phyloP scores from a whole-genome alignment of 2,113 vertebrate genomes.

The Gymnarchus niloticus region DNA sequence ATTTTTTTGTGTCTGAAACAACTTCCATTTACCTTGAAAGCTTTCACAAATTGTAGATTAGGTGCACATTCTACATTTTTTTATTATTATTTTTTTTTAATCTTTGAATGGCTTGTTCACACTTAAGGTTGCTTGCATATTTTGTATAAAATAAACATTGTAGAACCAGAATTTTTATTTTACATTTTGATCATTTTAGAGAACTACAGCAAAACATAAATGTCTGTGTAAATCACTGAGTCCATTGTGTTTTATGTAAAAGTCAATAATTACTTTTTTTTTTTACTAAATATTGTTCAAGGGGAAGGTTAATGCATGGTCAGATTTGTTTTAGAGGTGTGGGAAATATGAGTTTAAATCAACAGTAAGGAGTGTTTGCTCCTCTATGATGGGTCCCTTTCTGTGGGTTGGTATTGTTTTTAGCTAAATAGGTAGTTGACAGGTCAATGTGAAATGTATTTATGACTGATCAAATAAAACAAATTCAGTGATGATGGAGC shows the following conservation, averaged over 20 bases:
- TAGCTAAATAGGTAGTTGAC: neutral
- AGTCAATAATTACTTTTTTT: no score
- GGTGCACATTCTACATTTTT: neutral
- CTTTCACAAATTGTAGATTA: neutral
- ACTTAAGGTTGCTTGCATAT: constrained; percentile 21
- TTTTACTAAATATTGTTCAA: no score
- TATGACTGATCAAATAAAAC: neutral
- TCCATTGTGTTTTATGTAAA: no score
- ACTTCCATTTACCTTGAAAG: constrained; percentile 10
- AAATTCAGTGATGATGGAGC: neutral
- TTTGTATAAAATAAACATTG: constrained; percentile 25
- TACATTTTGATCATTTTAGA: neutral
- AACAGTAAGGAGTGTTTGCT: neutral
- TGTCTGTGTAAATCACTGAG: neutral
- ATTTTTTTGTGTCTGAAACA: neutral
- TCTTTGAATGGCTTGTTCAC: neutral
- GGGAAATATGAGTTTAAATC: neutral
- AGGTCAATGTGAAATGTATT: neutral
- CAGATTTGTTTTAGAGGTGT: neutral
- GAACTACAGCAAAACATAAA: neutral
- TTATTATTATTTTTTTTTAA: neutral
- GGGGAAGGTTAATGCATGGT: no score
- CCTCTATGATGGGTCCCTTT: neutral
- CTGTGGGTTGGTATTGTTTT: neutral
- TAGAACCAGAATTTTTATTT: neutral